A percentile compares a stretch with the other conserved stretches of the same genome.
Evolutionary conservation across 2,797 vertebrate species (phyloP).

Genomic region (Clarias fuscus): DNA sequence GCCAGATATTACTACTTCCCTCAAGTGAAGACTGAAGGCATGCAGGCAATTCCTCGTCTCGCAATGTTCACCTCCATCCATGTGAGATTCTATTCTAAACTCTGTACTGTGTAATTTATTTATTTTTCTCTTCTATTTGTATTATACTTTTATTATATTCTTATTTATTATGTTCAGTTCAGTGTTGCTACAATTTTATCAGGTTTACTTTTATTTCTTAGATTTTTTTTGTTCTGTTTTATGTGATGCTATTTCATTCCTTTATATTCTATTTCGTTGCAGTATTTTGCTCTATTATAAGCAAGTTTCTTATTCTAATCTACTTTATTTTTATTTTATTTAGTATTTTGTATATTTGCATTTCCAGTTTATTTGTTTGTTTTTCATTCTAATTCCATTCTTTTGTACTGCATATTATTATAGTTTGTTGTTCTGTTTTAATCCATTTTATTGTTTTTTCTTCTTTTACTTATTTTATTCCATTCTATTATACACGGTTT

Average conservation of each 20-base stretch:
- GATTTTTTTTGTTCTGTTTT: not conserved
- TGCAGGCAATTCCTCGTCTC: slow-evolving; percentile 66
- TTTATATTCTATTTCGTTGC: not conserved
- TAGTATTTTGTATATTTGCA: not conserved
- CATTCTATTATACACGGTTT: not conserved
- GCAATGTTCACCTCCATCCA: slow-evolving; percentile 76
- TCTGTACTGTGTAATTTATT: not conserved
- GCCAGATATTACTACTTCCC: slow-evolving; percentile 73
- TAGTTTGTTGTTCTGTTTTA: too few species aligned
- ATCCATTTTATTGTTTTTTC: not conserved
- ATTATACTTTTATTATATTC: not conserved
- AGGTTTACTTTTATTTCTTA: not conserved
- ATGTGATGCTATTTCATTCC: not conserved
- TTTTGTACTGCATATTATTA: not conserved
- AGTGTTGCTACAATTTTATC: not conserved
- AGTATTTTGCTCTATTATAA: not conserved
- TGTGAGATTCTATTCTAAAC: slow-evolving; percentile 53
- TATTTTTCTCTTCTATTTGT: not conserved
- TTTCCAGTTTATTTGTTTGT: not conserved
- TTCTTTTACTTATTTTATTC: not conserved
- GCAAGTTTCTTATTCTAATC: not conserved
- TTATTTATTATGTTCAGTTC: too few species aligned
- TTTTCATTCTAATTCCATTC: too few species aligned
- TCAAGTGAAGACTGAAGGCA: slow-evolving; percentile 74
- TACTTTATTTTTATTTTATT: not conserved